phyloP scores from a whole-genome alignment of 2,888 invertebrate species.

The Spialia ferax region DNA sequence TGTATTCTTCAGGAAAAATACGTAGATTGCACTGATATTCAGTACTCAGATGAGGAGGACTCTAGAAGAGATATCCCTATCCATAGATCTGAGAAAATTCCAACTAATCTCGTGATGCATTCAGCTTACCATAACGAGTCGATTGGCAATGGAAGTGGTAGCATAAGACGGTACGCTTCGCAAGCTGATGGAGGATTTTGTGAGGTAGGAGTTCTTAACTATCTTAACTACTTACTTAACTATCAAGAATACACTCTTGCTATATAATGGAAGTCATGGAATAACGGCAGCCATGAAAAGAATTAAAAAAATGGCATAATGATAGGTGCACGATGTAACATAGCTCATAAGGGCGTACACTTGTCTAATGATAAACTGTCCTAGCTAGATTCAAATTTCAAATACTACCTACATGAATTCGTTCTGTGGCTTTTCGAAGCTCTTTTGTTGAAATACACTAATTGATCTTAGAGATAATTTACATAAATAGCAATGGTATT shows the following conservation, averaged over 20 bases:
- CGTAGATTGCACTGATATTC: conserved; percentile 76
- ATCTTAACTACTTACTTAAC: too few species aligned
- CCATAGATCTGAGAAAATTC: conserved; percentile 58
- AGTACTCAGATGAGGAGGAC: conserved; percentile 70
- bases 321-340: too few species aligned
- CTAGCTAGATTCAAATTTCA: too few species aligned
- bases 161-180: conserved; percentile 42
- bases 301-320: too few species aligned
- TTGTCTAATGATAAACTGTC: too few species aligned
- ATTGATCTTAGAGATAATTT: too few species aligned
- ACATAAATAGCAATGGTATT: too few species aligned
- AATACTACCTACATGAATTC: too few species aligned
- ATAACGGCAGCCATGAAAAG: too few species aligned
- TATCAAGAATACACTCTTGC: background rate
- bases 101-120: conserved; percentile 68
- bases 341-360: too few species aligned
- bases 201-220: conserved; percentile 60
- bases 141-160: conserved; percentile 12
- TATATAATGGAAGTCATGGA: background rate
- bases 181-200: conserved; percentile 71
- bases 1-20: conserved; percentile 68
- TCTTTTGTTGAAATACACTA: too few species aligned
- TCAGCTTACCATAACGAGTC: conserved; percentile 67
- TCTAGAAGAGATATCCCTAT: conserved; percentile 55
- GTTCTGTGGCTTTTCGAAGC: too few species aligned